A percentile compares a stretch with the other conserved stretches of the same genome.
phyloP scores from a whole-genome alignment of 2,113 vertebrate species.

The Theristicus caerulescens region DNA sequence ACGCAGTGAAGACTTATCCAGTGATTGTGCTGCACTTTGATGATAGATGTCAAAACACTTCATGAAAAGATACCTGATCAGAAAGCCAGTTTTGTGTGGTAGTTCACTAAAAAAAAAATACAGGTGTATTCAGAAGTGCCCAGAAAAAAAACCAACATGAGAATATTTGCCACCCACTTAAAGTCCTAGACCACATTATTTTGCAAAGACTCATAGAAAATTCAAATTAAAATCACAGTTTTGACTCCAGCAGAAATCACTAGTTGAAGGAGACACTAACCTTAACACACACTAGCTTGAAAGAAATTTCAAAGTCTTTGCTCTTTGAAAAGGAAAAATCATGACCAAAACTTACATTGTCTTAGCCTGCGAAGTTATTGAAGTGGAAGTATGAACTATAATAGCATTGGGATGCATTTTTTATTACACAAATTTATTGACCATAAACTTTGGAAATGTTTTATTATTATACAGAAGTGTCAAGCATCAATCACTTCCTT shows the following conservation, averaged over 20 bases:
- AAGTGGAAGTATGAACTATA: conserved; percentile 1
- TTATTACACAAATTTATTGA: conserved; percentile 47
- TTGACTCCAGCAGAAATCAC: background rate
- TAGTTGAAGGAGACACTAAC: conserved; percentile 20
- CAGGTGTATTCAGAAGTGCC: background rate
- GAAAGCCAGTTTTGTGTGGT: background rate
- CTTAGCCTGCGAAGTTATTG: background rate
- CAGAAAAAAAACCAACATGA: background rate
- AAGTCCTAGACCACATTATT: background rate
- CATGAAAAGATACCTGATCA: background rate
- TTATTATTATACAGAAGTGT: conserved; percentile 27
- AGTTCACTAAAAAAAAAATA: background rate
- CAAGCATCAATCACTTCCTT: conserved; percentile 14
- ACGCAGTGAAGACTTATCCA: background rate
- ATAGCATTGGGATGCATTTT: conserved; percentile 15
- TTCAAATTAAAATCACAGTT: background rate
- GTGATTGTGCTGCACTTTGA: background rate
- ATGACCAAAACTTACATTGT: conserved; percentile 12
- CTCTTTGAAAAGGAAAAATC: background rate
- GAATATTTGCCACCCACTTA: background rate
- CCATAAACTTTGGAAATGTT: conserved; percentile 42
- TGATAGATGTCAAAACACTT: background rate
- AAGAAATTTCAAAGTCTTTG: background rate
- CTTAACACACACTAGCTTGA: background rate
- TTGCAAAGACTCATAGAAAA: background rate